Evolutionary conservation across 2,888 invertebrate species (phyloP).

Genomic region (Tetanocera ferruginea): DNA sequence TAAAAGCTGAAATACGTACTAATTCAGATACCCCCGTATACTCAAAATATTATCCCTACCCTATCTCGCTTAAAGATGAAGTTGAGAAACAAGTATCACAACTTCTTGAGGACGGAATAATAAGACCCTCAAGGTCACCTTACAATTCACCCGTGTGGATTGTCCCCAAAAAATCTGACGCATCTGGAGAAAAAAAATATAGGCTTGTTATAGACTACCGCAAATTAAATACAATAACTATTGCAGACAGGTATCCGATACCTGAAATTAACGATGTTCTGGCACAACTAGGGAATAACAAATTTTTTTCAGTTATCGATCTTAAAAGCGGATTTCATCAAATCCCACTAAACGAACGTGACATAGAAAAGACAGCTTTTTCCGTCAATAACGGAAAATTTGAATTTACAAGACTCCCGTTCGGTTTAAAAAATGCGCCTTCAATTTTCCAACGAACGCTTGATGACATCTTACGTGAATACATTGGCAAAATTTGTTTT

Average conservation of each 20-base stretch:
- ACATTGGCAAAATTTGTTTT: too few species aligned
- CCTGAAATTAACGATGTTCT: conserved; percentile 33
- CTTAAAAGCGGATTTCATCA: conserved; percentile 42
- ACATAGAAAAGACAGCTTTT: conserved; percentile 39
- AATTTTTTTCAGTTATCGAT: conserved; percentile 33
- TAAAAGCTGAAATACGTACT: background rate
- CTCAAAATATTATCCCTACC: background rate
- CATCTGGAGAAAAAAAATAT: conserved; percentile 1
- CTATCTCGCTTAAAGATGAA: conserved; percentile 4
- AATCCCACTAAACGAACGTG: conserved; percentile 33
- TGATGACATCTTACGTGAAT: too few species aligned
- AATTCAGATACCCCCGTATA: background rate
- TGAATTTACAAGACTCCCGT: conserved; percentile 35
- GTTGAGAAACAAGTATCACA: background rate
- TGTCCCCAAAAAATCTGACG: conserved; percentile 27
- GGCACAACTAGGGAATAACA: conserved; percentile 32
- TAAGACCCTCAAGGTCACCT: background rate
- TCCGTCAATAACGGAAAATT: conserved; percentile 39
- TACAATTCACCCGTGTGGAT: background rate
- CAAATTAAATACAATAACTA: conserved; percentile 31
- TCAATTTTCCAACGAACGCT: too few species aligned
- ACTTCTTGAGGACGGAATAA: background rate
- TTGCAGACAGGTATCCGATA: conserved; percentile 40
- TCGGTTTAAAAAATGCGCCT: conserved; percentile 44
- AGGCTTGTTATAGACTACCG: conserved; percentile 26